Evolutionary conservation across 2,113 vertebrate genomes (phyloP).

Genomic region (Ellobius talpinus): DNA sequence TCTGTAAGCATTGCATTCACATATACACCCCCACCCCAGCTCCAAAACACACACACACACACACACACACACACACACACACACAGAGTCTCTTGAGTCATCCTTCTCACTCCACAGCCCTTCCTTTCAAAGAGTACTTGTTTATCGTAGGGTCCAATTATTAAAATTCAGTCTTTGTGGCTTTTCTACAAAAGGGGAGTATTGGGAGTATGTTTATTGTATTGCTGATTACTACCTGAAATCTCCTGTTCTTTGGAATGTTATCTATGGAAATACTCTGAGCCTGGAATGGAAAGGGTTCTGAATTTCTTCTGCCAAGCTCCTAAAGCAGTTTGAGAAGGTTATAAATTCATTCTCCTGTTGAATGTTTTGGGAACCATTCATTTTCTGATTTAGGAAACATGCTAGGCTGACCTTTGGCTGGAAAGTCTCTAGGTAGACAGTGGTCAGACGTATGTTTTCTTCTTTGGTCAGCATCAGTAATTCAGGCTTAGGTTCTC

Average conservation of each 20-base stretch:
- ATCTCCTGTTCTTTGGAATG: neutral
- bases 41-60: too few species aligned
- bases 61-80: neutral
- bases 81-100: neutral
- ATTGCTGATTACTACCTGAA: neutral
- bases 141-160: neutral
- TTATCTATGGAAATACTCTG: neutral
- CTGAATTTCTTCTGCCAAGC: neutral
- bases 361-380: neutral
- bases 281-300: neutral
- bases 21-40: neutral
- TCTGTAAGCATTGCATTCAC: neutral
- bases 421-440: neutral
- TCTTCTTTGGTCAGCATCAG: neutral
- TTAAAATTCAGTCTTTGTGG: neutral
- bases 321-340: neutral
- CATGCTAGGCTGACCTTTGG: neutral
- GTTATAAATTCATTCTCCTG: constrained; percentile 5
- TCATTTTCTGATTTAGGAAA: neutral
- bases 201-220: neutral
- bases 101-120: neutral
- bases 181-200: neutral
- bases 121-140: neutral
- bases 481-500: neutral
- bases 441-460: neutral